Evolutionary conservation across 2,888 invertebrate species (phyloP).

Genomic region (Ariolimax columbianus): DNA sequence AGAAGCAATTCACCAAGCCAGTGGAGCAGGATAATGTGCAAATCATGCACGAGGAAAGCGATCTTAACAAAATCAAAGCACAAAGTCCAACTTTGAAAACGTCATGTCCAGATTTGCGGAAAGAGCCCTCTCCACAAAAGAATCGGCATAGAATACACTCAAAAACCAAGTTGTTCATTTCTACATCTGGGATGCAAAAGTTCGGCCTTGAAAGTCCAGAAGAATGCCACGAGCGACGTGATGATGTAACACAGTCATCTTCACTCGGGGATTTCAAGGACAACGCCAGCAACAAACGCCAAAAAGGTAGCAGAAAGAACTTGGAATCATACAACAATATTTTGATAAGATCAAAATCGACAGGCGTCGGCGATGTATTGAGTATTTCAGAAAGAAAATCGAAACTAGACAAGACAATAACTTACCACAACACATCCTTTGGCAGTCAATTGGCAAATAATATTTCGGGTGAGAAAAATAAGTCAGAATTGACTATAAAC

Average conservation of each 20-base stretch:
- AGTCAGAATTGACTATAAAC: neutral
- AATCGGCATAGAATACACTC: neutral
- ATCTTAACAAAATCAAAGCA: neutral
- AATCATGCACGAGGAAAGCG: neutral
- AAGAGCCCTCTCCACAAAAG: neutral
- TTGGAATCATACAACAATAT: neutral
- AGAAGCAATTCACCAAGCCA: neutral
- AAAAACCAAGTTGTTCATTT: neutral
- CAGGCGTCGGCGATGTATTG: neutral
- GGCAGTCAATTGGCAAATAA: neutral
- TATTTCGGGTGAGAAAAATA: neutral
- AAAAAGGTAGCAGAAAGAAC: neutral
- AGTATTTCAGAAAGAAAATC: neutral
- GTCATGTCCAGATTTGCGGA: neutral
- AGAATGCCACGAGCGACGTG: too few relatives aligned
- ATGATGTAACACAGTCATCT: conserved; percentile 3
- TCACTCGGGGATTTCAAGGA: conserved; percentile 2
- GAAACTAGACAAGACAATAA: neutral
- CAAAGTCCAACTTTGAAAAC: neutral
- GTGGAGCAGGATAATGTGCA: neutral
- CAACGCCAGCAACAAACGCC: neutral
- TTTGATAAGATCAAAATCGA: neutral
- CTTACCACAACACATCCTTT: neutral
- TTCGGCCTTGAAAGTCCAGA: neutral
- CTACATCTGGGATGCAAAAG: neutral